Evolutionary conservation across 2,113 vertebrate genomes (phyloP).

Genomic region (Gavia stellata): DNA sequence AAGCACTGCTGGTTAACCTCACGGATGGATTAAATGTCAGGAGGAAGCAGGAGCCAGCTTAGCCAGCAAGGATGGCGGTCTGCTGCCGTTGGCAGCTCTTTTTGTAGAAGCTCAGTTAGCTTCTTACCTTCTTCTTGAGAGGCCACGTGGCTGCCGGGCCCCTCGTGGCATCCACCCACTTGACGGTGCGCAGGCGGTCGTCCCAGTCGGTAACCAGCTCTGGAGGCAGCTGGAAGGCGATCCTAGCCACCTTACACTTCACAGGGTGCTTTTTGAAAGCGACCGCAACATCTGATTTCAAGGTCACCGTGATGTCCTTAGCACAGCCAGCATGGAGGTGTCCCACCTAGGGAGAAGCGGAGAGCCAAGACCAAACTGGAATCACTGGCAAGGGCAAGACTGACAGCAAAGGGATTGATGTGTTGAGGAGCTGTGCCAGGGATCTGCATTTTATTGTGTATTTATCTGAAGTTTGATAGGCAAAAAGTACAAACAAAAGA

Average conservation of each 20-base stretch:
- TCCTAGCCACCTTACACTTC: constrained; percentile 76
- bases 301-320: constrained; percentile 79
- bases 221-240: constrained; percentile 73
- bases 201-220: constrained; percentile 88
- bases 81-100: fast-evolving
- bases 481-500: background rate
- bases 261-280: constrained; percentile 63
- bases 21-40: fast-evolving
- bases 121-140: constrained; percentile 74
- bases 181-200: constrained; percentile 63
- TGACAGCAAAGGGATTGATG: background rate
- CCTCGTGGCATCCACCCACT: constrained; percentile 69
- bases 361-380: background rate
- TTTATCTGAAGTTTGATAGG: background rate
- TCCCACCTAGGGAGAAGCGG: constrained; percentile 71
- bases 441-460: background rate
- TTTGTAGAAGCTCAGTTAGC: background rate
- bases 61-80: background rate
- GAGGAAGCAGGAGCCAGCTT: background rate
- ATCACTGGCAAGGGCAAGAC: background rate
- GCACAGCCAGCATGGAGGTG: constrained; percentile 86
- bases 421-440: background rate
- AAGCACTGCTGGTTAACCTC: background rate
- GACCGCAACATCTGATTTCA: constrained; percentile 70
- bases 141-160: background rate